A percentile compares a stretch with the other conserved stretches of the same genome.
These are phyloP conservation scores for Cataglyphis albicans DNA, from an alignment of 2,888 invertebrate species.

Conservation along the genomic window DNA sequence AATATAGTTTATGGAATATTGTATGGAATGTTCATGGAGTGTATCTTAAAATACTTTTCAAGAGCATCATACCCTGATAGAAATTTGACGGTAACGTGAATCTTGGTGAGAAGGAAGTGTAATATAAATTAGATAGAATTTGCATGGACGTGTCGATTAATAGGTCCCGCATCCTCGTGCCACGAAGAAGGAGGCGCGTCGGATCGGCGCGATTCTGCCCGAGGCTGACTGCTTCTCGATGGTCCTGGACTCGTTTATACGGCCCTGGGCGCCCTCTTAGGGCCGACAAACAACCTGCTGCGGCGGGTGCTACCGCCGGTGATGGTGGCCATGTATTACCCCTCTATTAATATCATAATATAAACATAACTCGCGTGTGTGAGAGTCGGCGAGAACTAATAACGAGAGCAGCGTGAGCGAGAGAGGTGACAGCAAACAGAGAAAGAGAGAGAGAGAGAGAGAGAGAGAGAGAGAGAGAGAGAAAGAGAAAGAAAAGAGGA, in stretches of 20 bases:
- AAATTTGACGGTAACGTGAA: not conserved
- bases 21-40: not conserved
- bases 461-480: conserved; percentile 61
- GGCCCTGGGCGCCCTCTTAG: conserved; percentile 62
- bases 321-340: conserved; percentile 78
- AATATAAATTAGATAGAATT: conserved; percentile 27
- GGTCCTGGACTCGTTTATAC: conserved; percentile 43
- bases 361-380: conserved; percentile 83
- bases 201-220: conserved; percentile 21
- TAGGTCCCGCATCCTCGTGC: conserved; percentile 5
- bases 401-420: conserved; percentile 53
- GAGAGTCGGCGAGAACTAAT: conserved; percentile 73
- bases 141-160: conserved; percentile 32
- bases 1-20: not conserved
- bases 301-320: conserved; percentile 67
- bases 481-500: conserved; percentile 14
- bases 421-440: conserved; percentile 53
- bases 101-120: conserved; percentile 10
- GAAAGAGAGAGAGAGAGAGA: conserved; percentile 58
- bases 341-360: conserved; percentile 85
- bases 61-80: not conserved
- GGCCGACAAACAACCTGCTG: conserved; percentile 79
- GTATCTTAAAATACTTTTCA: not conserved
- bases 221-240: conserved; percentile 32
- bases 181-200: conserved; percentile 16